These are phyloP conservation scores for Hestina assimilis DNA, from an alignment of 1,140 invertebrate genomes.

Conservation along the genomic window DNA sequence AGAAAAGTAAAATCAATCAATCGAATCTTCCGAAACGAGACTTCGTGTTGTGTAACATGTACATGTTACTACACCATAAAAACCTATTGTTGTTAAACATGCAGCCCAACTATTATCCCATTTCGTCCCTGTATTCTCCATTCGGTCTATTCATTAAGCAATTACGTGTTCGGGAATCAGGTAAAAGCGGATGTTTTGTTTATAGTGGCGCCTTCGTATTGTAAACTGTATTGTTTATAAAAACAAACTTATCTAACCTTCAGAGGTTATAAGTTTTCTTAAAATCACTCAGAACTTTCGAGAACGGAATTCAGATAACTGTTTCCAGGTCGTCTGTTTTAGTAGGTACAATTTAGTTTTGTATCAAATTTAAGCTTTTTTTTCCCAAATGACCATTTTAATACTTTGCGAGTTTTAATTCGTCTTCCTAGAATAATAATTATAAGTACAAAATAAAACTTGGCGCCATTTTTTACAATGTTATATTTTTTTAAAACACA, in stretches of 20 bases:
- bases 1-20: constrained; percentile 23
- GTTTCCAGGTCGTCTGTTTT: too few relatives aligned
- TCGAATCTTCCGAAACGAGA: background rate
- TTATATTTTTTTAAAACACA: too few relatives aligned
- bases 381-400: too few relatives aligned
- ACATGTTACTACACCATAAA: too few relatives aligned
- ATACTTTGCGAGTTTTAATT: too few relatives aligned
- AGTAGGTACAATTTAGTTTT: too few relatives aligned
- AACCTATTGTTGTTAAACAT: constrained; percentile 18
- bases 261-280: background rate
- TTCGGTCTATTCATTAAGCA: constrained; percentile 39
- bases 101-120: constrained; percentile 15
- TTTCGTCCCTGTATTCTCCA: background rate
- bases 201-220: constrained; percentile 7
- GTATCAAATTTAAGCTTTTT: too few relatives aligned
- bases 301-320: background rate
- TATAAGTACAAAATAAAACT: too few relatives aligned
- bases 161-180: constrained; percentile 40
- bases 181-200: constrained; percentile 33
- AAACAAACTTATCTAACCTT: background rate
- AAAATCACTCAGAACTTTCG: background rate
- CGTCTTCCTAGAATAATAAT: too few relatives aligned
- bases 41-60: constrained; percentile 9
- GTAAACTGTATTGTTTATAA: constrained; percentile 5
- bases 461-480: too few relatives aligned